A percentile compares a stretch with the other conserved stretches of the same genome.
Conservation (phyloP, 2,888 invertebrate genomes). For the Sarcophaga carnaria region DNA sequence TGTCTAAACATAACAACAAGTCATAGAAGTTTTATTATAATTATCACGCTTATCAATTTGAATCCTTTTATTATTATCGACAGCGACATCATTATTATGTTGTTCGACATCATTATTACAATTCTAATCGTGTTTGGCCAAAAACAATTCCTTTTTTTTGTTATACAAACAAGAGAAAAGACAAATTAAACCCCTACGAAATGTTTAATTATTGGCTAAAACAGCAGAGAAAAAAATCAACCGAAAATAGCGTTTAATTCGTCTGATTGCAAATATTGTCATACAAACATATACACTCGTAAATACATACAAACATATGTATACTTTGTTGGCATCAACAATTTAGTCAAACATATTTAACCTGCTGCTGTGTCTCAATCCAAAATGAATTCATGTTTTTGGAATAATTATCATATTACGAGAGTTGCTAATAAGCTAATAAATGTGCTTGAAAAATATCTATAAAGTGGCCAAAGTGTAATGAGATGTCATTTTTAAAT, state of each 20-base stretch:
- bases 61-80: conserved; percentile 30
- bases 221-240: background rate
- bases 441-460: no score
- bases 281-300: background rate
- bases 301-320: background rate
- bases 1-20: conserved; percentile 42
- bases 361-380: conserved; percentile 2
- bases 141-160: background rate
- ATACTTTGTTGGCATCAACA: no score
- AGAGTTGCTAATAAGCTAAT: no score
- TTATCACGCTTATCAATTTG: conserved; percentile 46
- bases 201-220: conserved; percentile 31
- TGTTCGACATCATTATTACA: background rate
- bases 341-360: background rate
- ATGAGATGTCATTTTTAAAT: no score
- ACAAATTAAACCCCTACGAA: conserved; percentile 24
- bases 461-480: no score
- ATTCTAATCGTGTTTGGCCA: background rate
- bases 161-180: conserved; percentile 5
- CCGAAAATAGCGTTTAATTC: conserved; percentile 8
- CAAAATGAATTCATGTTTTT: background rate
- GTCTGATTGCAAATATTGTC: conserved; percentile 19
- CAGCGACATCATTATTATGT: conserved; percentile 22
- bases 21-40: conserved; percentile 49
- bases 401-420: no score